Conservation (phyloP, 2,888 invertebrate genomes). For the Lumbricus terrestris region DNA sequence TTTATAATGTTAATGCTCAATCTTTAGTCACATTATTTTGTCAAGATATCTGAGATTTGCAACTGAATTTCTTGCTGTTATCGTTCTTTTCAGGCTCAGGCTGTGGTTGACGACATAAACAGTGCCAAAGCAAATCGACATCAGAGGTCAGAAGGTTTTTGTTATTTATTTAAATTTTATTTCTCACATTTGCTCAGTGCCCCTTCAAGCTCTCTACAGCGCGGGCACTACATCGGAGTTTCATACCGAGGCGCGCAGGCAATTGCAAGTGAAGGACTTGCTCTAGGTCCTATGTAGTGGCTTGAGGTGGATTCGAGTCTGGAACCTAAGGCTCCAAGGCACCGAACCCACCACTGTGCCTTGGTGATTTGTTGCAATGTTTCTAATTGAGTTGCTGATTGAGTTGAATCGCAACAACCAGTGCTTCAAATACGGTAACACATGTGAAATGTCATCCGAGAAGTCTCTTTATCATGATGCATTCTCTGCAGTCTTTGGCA, state of each 20-base stretch:
- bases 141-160: neutral
- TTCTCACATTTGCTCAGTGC: too few relatives aligned
- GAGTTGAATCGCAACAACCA: neutral
- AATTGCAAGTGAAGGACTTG: too few relatives aligned
- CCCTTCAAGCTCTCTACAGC: too few relatives aligned
- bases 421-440: neutral
- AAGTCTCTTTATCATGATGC: neutral
- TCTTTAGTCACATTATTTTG: too few relatives aligned
- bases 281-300: too few relatives aligned
- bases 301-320: too few relatives aligned
- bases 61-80: neutral
- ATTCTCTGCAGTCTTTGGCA: neutral
- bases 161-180: neutral
- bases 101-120: slow-evolving; percentile 78
- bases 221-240: too few relatives aligned
- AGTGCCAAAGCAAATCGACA: slow-evolving; percentile 61
- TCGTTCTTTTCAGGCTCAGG: slow-evolving; percentile 66
- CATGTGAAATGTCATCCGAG: neutral
- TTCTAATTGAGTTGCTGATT: neutral
- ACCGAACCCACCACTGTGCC: too few relatives aligned
- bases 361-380: too few relatives aligned
- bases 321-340: too few relatives aligned
- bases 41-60: neutral
- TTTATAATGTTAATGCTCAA: too few relatives aligned
- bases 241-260: too few relatives aligned